These are phyloP conservation scores for Poecile atricapillus DNA, from an alignment of 2,113 vertebrate genomes.

Conservation along the genomic window DNA sequence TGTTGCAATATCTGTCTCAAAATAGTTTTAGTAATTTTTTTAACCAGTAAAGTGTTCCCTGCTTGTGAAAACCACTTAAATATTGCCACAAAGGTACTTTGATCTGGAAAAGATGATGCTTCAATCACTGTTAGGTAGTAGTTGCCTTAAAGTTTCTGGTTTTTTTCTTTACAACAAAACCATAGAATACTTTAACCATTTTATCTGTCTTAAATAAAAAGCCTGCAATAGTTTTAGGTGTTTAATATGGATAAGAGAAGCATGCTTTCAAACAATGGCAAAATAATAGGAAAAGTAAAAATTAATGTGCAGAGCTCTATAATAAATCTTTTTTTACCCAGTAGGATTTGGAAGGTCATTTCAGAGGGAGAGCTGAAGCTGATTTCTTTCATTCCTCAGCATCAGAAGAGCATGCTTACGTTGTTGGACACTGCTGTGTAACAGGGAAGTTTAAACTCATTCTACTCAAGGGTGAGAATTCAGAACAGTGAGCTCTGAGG, in stretches of 20 bases:
- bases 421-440: not conserved
- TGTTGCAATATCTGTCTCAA: not conserved
- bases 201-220: not conserved
- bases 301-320: not conserved
- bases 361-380: not conserved
- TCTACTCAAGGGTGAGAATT: not conserved
- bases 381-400: not conserved
- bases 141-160: not conserved
- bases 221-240: not conserved
- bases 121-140: not conserved
- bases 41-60: not conserved
- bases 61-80: not conserved
- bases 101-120: not conserved
- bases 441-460: not conserved
- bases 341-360: not conserved
- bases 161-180: not conserved
- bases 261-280: not conserved
- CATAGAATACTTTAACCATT: not conserved
- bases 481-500: not conserved
- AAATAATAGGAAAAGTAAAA: not conserved
- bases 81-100: not conserved
- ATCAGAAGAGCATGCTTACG: not conserved
- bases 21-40: not conserved
- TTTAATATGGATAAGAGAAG: not conserved
- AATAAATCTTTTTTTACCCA: not conserved